These are phyloP conservation scores for Desmodus rotundus DNA, from an alignment of 2,113 vertebrate genomes.

Conservation along the genomic window DNA sequence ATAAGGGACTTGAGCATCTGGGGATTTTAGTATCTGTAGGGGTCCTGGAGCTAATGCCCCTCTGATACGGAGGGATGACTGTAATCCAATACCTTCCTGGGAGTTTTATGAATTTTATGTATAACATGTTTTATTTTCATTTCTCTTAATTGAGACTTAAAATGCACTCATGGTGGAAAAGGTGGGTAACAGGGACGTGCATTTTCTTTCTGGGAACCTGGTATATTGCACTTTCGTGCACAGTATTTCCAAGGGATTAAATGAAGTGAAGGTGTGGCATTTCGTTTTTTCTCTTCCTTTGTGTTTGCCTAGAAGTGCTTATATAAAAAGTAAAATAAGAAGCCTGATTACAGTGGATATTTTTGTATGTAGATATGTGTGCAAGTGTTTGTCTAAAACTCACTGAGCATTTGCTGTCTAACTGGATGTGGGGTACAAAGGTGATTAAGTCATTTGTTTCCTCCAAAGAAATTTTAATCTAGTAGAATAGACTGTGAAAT, in stretches of 20 bases:
- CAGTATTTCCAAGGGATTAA: background rate
- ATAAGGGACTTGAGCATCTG: background rate
- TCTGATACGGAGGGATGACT: background rate
- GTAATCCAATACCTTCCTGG: background rate
- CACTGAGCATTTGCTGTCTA: background rate
- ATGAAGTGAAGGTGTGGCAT: background rate
- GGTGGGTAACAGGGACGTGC: background rate
- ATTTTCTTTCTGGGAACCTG: background rate
- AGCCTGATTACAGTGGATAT: background rate
- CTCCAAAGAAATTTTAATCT: background rate
- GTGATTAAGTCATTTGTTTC: background rate
- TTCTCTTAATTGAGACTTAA: conserved; percentile 19
- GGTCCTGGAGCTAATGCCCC: background rate
- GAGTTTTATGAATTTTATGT: background rate
- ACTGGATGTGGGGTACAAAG: background rate
- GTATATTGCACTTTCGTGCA: background rate
- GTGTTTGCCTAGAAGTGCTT: background rate
- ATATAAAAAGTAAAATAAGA: background rate
- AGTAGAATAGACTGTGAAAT: background rate
- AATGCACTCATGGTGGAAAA: background rate
- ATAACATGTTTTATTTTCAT: background rate
- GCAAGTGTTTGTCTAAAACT: background rate
- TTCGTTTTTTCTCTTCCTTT: background rate
- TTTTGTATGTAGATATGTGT: background rate
- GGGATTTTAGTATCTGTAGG: background rate